Evolutionary conservation across 2,888 invertebrate species (phyloP), one percentile per base, ranked within the genome.

Genomic region (Drosophila longiperda): DNA sequence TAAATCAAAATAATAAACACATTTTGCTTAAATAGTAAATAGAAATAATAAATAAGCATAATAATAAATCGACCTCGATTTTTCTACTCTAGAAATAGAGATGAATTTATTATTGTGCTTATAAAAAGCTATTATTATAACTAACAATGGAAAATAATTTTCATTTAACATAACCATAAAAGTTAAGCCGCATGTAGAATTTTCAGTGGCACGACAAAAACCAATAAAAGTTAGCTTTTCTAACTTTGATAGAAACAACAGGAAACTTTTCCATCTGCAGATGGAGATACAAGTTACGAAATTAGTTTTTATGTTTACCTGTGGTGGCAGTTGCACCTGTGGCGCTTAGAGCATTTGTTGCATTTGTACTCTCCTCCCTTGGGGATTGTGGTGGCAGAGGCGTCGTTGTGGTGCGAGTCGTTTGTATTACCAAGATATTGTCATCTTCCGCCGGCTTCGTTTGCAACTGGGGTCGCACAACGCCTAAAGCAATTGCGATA

Each of bases 391-490:
- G 92, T 5, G 89, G 83, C 23, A 32, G 15, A 0, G 91, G 82
- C 3, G 85, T 34, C 0, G 87, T 58, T 50, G 83, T 73, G 26
- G 80, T 74, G 26, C 78, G 72, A 1, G 75, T 73, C 12, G 87
- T 75, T 93, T 93, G 85, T 48, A 66, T 94, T 93, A 87, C 72
- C 6, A 83, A 66, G 48, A 80, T 71, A 29, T 83, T 83, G 26
- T 91, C 91, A 70, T 91, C 90, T 36, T 92, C 92, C 0, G 81
- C 66, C 17, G 92, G 91, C 38, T 91, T 91, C 3, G 78, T 91
- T 69, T 92, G 91, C 61, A 96, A 94, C 92, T 97, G 97, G 1
- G 96, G 95, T 80, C 97, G 94, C 20, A 97, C 96, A 34, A 95
- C 95, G 84, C 97, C 97, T 96, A 9, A 23, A 2, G 23, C 0